phyloP scores from a whole-genome alignment of 2,797 vertebrate species.

The Danio albolineatus region DNA sequence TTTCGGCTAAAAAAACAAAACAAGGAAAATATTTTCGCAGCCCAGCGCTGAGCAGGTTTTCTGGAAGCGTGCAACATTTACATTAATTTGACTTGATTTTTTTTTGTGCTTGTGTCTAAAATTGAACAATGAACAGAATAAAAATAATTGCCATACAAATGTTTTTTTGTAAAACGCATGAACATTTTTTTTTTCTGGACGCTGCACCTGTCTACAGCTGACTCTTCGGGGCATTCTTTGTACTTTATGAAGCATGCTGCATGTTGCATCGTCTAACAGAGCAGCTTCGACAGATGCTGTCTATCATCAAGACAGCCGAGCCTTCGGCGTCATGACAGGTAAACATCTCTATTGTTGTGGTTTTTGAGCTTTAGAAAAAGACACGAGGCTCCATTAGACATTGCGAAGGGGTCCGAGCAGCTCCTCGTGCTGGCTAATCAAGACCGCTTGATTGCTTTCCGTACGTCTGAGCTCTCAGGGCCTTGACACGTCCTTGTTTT shows the following conservation, averaged over 20 bases:
- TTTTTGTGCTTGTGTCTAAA: slow-evolving; percentile 50
- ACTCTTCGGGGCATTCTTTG: slow-evolving; percentile 28
- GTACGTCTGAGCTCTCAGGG: slow-evolving; percentile 91
- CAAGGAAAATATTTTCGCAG: slow-evolving; percentile 62
- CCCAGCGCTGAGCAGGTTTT: slow-evolving; percentile 52
- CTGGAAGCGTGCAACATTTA: slow-evolving; percentile 46
- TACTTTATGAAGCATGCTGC: slow-evolving; percentile 12
- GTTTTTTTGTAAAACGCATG: slow-evolving; percentile 14
- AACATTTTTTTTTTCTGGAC: not conserved
- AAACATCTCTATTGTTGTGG: slow-evolving; percentile 44
- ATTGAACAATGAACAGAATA: slow-evolving; percentile 29
- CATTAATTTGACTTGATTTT: slow-evolving; percentile 46
- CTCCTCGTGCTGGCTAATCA: slow-evolving; percentile 93
- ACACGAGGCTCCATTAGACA: slow-evolving; percentile 20
- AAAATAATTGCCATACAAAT: slow-evolving; percentile 45
- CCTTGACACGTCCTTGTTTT: slow-evolving; percentile 99
- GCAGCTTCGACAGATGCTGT: slow-evolving; percentile 28
- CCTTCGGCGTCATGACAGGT: slow-evolving; percentile 17
- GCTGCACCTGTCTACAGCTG: not conserved
- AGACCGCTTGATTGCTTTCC: slow-evolving; percentile 97
- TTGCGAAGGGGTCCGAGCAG: slow-evolving; percentile 82
- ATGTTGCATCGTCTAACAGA: slow-evolving; percentile 10
- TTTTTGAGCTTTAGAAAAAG: slow-evolving; percentile 22
- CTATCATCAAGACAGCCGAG: slow-evolving; percentile 26
- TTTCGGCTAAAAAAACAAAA: slow-evolving; percentile 49